phyloP scores from a whole-genome alignment of 1,140 invertebrate species.

The Oreohelix idahoensis region DNA sequence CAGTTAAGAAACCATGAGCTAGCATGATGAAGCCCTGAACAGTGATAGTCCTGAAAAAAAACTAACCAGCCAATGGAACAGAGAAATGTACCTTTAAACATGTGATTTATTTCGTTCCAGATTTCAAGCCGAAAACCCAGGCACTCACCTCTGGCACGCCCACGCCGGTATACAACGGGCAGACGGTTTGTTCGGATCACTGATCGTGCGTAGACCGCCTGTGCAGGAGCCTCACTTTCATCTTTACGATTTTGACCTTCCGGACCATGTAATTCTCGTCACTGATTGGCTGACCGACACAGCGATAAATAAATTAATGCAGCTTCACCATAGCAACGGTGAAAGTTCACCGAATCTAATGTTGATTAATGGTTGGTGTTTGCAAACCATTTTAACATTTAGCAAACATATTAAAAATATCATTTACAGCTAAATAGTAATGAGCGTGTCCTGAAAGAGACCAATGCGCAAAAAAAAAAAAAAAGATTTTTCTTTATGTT shows the following conservation, averaged over 20 bases:
- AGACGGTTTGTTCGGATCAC: slow-evolving; percentile 85
- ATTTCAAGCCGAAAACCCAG: slow-evolving; percentile 74
- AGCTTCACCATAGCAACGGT: slow-evolving; percentile 83
- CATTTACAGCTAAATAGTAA: too few species aligned
- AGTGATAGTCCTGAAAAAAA: too few species aligned
- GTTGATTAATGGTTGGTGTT: slow-evolving; percentile 81
- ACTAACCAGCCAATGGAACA: too few species aligned
- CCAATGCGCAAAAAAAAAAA: too few species aligned
- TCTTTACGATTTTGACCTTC: slow-evolving; percentile 86
- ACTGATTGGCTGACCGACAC: slow-evolving; percentile 85
- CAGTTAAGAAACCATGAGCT: too few species aligned
- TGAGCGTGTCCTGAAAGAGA: too few species aligned
- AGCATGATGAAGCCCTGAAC: too few species aligned
- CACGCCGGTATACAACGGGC: slow-evolving; percentile 87
- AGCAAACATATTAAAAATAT: background rate
- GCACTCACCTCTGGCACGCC: slow-evolving; percentile 92
- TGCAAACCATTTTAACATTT: background rate
- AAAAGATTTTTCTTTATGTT: too few species aligned
- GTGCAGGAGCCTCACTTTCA: slow-evolving; percentile 79
- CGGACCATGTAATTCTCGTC: slow-evolving; percentile 82
- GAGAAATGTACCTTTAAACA: background rate
- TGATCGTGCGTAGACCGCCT: slow-evolving; percentile 84
- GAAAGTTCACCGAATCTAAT: slow-evolving; percentile 85
- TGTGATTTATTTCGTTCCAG: too few species aligned
- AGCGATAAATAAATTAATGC: slow-evolving; percentile 81